Evolutionary conservation across 2,888 invertebrate genomes (phyloP).

Genomic region (Eupithecia abbreviata): DNA sequence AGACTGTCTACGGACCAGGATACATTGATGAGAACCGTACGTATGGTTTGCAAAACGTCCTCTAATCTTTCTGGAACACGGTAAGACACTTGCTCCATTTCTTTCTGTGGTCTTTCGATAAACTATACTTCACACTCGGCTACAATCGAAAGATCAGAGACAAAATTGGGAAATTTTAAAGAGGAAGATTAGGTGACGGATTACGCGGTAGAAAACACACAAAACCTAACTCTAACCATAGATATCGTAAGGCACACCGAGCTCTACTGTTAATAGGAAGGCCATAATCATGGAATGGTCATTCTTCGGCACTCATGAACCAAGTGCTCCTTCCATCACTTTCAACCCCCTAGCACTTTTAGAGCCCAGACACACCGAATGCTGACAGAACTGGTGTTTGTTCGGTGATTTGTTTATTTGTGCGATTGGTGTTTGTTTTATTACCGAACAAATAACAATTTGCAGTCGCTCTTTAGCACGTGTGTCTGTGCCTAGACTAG

Average conservation of each 20-base stretch:
- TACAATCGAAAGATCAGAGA: conserved; percentile 15
- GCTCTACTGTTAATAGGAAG: conserved; percentile 68
- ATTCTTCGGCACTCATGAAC: conserved; percentile 46
- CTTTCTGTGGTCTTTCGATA: conserved; percentile 1
- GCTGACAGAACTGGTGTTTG: background rate
- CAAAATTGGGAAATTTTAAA: conserved; percentile 3
- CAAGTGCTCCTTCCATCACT: conserved; percentile 60
- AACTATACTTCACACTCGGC: conserved; percentile 3
- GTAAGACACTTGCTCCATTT: conserved; percentile 20
- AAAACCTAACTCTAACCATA: conserved; percentile 77
- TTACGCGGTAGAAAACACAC: conserved; percentile 56
- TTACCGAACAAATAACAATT: background rate
- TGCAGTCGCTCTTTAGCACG: background rate
- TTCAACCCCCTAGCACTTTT: conserved; percentile 61
- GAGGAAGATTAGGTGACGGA: conserved; percentile 65
- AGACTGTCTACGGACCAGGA: conserved; percentile 82
- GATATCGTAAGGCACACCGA: conserved; percentile 79
- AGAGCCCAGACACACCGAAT: conserved; percentile 9
- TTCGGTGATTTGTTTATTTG: background rate
- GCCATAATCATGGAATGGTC: conserved; percentile 50
- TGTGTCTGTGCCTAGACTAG: conserved; percentile 12
- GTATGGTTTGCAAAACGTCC: conserved; percentile 64
- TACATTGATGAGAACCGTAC: conserved; percentile 83
- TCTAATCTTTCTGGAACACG: conserved; percentile 50
- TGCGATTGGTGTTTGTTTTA: background rate